Evolutionary conservation across 2,888 invertebrate genomes (phyloP).

Genomic region (Agriotes lineatus): DNA sequence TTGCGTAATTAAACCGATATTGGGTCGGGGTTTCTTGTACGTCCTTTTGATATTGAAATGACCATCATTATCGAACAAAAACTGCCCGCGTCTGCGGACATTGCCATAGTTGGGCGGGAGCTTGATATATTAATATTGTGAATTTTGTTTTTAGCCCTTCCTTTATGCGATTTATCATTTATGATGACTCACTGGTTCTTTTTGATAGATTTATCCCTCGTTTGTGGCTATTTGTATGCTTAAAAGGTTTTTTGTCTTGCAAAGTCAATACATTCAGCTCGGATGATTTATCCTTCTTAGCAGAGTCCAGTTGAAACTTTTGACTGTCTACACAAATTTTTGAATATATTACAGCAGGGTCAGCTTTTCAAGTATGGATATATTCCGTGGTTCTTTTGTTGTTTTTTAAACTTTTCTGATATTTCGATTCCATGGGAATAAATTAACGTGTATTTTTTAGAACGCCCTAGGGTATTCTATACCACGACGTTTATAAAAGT

Average conservation of each 20-base stretch:
- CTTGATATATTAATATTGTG: conserved; percentile 46
- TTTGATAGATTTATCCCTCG: conserved; percentile 45
- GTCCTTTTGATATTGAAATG: conserved; percentile 64
- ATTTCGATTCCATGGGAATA: background rate
- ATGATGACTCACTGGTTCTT: conserved; percentile 42
- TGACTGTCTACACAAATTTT: conserved; percentile 9
- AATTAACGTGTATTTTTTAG: too few relatives aligned
- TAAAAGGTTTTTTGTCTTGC: conserved; percentile 46
- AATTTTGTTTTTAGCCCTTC: conserved; percentile 43
- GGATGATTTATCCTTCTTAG: conserved; percentile 25
- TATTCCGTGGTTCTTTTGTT: background rate
- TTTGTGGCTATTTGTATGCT: conserved; percentile 42
- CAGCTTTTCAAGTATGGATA: background rate
- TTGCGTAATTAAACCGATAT: conserved; percentile 56
- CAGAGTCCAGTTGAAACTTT: conserved; percentile 25
- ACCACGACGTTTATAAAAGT: too few relatives aligned
- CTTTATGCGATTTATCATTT: conserved; percentile 47
- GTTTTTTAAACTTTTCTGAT: background rate
- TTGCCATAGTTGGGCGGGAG: conserved; percentile 28
- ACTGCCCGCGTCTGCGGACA: conserved; percentile 28
- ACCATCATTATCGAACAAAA: conserved; percentile 44
- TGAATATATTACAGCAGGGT: conserved; percentile 24
- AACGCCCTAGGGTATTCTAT: too few relatives aligned
- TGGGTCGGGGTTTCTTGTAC: conserved; percentile 49
- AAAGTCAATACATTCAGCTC: conserved; percentile 23